Evolutionary conservation across 1,140 invertebrate genomes (phyloP).

Genomic region (Sminthurides bifidus): DNA sequence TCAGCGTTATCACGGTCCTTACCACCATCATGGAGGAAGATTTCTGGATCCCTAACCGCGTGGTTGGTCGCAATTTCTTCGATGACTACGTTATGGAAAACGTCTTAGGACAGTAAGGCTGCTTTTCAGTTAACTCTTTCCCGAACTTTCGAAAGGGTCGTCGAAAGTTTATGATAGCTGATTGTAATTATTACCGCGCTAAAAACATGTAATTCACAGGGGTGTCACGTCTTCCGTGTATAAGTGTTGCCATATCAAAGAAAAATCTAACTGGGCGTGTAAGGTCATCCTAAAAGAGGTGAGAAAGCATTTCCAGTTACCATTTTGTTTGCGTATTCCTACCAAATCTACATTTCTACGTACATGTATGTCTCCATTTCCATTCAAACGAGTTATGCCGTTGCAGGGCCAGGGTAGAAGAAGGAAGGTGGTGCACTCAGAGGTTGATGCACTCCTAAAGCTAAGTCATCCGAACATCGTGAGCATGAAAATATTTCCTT

Average conservation of each 20-base stretch:
- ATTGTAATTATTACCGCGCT: not conserved
- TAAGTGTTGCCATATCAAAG: conserved; percentile 33
- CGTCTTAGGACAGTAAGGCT: conserved; percentile 36
- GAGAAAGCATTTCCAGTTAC: not conserved
- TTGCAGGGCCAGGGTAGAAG: conserved; percentile 33
- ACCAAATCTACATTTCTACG: not conserved
- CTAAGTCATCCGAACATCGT: conserved; percentile 35
- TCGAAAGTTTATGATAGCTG: not conserved
- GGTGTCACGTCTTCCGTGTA: conserved; percentile 35
- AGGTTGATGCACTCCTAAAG: conserved; percentile 33
- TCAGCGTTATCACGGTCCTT: not conserved
- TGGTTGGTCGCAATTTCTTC: conserved; percentile 17
- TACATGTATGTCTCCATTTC: not conserved
- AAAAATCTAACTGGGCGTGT: conserved; percentile 34
- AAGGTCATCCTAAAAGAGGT: conserved; percentile 35
- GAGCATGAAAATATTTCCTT: conserved; percentile 13
- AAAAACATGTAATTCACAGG: conserved; percentile 16
- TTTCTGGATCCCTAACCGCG: not conserved
- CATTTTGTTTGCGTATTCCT: not conserved
- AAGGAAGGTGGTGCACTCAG: conserved; percentile 31
- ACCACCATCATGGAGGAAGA: not conserved
- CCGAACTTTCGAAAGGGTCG: not conserved
- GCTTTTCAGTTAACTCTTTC: no score
- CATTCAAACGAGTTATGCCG: not conserved
- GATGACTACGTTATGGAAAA: conserved; percentile 33